Conservation (phyloP, 30 jellyfish, hydroid and myxozoan species). For the Cassiopea xamachana region DNA sequence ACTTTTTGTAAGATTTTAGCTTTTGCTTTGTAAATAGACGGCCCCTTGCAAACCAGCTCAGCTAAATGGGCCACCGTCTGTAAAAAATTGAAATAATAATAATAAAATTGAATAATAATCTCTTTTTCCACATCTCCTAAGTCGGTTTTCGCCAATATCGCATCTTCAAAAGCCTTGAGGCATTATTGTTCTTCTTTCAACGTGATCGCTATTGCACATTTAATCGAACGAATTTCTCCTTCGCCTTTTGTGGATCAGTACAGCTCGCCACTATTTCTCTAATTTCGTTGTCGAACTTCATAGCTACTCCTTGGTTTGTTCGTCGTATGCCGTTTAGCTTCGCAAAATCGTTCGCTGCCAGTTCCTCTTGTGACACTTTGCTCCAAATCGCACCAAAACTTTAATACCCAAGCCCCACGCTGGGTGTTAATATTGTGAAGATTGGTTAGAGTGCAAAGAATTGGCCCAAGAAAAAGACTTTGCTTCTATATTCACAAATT, state of each 20-base stretch:
- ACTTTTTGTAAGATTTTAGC: too few species aligned
- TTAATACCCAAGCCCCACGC: background rate
- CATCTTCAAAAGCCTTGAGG: background rate
- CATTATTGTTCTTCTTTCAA: background rate
- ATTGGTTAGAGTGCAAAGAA: background rate
- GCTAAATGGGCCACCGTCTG: too few species aligned
- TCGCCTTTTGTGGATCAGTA: background rate
- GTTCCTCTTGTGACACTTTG: background rate
- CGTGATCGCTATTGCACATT: background rate
- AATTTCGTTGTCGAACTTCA: background rate
- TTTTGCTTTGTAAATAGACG: too few species aligned
- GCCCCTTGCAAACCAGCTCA: too few species aligned
- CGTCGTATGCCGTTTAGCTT: background rate
- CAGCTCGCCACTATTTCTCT: background rate
- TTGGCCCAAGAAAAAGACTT: background rate
- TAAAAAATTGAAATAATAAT: too few species aligned
- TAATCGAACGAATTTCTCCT: background rate
- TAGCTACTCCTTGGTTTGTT: background rate
- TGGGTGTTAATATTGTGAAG: background rate
- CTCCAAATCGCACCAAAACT: background rate
- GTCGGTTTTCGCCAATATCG: background rate
- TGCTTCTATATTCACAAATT: background rate
- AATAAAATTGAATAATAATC: background rate
- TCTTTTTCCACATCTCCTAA: background rate
- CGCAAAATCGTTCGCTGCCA: background rate